Percentiles rank a stretch among this genome's conserved stretches.
These are phyloP conservation scores for Heterotis niloticus DNA, from an alignment of 2,113 vertebrate species.

Conservation along the genomic window DNA sequence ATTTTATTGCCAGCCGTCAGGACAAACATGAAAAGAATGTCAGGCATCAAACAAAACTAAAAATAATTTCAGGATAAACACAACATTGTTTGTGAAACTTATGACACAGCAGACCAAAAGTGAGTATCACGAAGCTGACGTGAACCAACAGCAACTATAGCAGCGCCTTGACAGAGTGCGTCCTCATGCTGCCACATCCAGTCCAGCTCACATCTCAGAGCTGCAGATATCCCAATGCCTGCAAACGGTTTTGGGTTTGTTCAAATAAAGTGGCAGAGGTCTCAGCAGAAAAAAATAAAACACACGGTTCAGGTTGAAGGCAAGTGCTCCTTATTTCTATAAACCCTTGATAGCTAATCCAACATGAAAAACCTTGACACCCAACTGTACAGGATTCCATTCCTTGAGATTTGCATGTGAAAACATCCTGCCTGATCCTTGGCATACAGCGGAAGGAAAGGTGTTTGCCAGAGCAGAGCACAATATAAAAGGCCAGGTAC, in stretches of 20 bases:
- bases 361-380: neutral
- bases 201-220: neutral
- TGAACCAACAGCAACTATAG: neutral
- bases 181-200: neutral
- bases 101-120: neutral
- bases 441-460: neutral
- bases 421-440: neutral
- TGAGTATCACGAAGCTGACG: neutral
- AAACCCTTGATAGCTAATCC: neutral
- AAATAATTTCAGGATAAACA: neutral
- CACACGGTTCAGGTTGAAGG: neutral
- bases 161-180: neutral
- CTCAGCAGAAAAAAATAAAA: neutral
- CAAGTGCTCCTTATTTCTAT: neutral
- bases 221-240: neutral
- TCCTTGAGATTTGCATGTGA: neutral
- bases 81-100: neutral
- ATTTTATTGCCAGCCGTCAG: slow-evolving; percentile 16
- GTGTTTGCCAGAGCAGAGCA: neutral
- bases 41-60: slow-evolving; percentile 1
- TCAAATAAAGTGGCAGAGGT: neutral
- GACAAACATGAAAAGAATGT: slow-evolving; percentile 6
- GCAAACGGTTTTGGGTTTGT: neutral
- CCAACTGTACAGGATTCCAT: neutral
- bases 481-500: neutral